phyloP scores from a whole-genome alignment of 2,797 vertebrate genomes.

The Psittacula derbiana region DNA sequence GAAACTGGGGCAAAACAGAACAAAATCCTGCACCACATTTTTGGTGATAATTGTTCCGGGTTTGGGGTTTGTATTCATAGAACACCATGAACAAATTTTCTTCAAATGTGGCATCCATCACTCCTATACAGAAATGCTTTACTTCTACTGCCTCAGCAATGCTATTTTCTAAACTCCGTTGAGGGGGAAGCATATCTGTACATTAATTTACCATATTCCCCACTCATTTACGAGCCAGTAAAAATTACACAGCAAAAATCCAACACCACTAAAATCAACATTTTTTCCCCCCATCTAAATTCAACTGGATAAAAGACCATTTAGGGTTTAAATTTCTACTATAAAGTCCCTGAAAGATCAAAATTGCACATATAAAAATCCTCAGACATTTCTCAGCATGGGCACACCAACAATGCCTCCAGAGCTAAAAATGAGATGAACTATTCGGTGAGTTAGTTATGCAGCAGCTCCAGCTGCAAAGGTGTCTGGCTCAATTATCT shows the following conservation, averaged over 20 bases:
- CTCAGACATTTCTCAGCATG: neutral
- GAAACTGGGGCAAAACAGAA: neutral
- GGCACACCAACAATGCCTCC: neutral
- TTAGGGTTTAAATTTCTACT: neutral
- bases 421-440: rapidly evolving
- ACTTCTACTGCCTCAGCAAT: neutral
- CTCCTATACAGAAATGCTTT: neutral
- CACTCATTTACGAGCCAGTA: neutral
- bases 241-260: neutral
- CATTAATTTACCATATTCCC: neutral
- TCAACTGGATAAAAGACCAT: neutral
- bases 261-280: neutral
- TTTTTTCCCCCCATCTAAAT: neutral
- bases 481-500: neutral
- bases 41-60: neutral
- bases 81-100: neutral
- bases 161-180: neutral
- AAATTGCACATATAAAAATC: neutral
- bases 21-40: neutral
- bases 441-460: neutral
- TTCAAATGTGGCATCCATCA: neutral
- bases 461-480: neutral
- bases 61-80: neutral
- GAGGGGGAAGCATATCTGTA: neutral
- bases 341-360: neutral